Evolutionary conservation across 92 coral and sea anemone genomes (phyloP).

Genomic region (Siderastrea radians): DNA sequence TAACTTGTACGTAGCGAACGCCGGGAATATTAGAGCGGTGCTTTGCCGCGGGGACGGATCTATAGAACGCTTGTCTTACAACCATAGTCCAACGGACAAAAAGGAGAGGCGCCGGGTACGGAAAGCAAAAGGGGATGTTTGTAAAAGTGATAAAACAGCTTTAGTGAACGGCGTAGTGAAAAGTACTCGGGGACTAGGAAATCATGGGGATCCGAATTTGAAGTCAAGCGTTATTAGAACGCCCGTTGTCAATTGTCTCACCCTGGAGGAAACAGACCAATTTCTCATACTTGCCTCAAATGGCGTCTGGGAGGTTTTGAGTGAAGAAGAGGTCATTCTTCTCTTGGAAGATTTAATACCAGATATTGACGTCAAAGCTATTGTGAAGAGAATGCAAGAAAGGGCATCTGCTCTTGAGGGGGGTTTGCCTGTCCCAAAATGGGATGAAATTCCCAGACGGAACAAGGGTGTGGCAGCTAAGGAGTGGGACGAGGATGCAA

Average conservation of each 20-base stretch:
- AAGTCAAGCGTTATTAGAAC: slow-evolving; percentile 80
- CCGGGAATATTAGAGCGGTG: slow-evolving; percentile 89
- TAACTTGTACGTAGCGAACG: slow-evolving; percentile 91
- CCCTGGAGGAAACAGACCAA: slow-evolving; percentile 83
- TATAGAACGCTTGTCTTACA: slow-evolving; percentile 79
- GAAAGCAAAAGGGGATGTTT: slow-evolving; percentile 82
- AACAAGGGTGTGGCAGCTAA: background rate
- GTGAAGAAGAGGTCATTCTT: slow-evolving; percentile 84
- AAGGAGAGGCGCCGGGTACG: slow-evolving; percentile 82
- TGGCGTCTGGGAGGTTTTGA: slow-evolving; percentile 97
- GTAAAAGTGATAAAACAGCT: slow-evolving; percentile 80
- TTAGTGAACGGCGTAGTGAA: slow-evolving; percentile 88
- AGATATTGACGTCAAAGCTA: slow-evolving; percentile 82
- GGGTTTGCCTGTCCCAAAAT: slow-evolving; percentile 29
- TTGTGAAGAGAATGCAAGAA: slow-evolving; percentile 74
- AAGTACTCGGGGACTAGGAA: slow-evolving; percentile 95
- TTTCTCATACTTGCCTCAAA: slow-evolving; percentile 87
- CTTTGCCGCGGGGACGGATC: slow-evolving; percentile 90
- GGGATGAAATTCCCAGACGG: slow-evolving; percentile 41
- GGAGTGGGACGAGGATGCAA: background rate
- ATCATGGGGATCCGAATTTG: slow-evolving; percentile 95
- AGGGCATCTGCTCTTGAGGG: slow-evolving; percentile 45
- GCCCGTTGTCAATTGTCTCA: slow-evolving; percentile 82
- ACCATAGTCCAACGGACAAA: slow-evolving; percentile 89
- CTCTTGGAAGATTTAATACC: slow-evolving; percentile 91